Percentiles rank a stretch among this genome's conserved stretches.
Evolutionary conservation across 2,888 invertebrate species (phyloP).

Genomic region (Cinara cedri): DNA sequence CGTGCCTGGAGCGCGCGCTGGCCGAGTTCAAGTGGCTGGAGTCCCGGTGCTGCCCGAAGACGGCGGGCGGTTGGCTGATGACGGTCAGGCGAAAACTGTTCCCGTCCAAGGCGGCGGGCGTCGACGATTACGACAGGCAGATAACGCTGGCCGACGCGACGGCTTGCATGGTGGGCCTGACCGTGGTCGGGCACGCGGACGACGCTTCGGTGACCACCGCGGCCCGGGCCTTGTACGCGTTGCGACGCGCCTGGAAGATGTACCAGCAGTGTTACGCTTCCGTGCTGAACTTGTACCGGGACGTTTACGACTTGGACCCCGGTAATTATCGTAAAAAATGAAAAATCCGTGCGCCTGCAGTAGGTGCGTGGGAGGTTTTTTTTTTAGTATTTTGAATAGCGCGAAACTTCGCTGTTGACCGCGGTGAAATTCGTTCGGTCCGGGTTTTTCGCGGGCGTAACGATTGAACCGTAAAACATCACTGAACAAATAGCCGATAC

Average conservation of each 20-base stretch:
- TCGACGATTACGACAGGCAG: constrained; percentile 66
- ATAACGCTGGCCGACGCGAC: constrained; percentile 70
- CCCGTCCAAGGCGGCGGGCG: background rate
- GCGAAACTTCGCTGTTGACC: too few relatives aligned
- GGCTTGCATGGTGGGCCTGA: constrained; percentile 70
- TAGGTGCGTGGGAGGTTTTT: too few relatives aligned
- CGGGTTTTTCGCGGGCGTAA: too few relatives aligned
- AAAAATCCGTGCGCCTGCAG: too few relatives aligned
- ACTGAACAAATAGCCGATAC: too few relatives aligned
- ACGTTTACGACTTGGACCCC: constrained; percentile 14
- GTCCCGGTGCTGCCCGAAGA: constrained; percentile 10
- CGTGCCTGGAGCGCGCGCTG: background rate
- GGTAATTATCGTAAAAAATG: too few relatives aligned
- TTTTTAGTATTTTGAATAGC: too few relatives aligned
- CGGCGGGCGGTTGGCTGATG: constrained; percentile 17
- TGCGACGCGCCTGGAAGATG: constrained; percentile 74
- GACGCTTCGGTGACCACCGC: constrained; percentile 69
- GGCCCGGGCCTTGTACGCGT: constrained; percentile 72
- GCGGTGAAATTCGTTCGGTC: too few relatives aligned
- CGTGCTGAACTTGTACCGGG: constrained; percentile 66
- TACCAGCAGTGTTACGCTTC: constrained; percentile 71
- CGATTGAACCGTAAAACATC: too few relatives aligned
- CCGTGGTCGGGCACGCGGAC: constrained; percentile 66
- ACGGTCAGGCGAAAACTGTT: constrained; percentile 15
- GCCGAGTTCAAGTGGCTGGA: constrained; percentile 25